phyloP scores from a whole-genome alignment of 2,888 invertebrate genomes.

The Ethmia dodecea region DNA sequence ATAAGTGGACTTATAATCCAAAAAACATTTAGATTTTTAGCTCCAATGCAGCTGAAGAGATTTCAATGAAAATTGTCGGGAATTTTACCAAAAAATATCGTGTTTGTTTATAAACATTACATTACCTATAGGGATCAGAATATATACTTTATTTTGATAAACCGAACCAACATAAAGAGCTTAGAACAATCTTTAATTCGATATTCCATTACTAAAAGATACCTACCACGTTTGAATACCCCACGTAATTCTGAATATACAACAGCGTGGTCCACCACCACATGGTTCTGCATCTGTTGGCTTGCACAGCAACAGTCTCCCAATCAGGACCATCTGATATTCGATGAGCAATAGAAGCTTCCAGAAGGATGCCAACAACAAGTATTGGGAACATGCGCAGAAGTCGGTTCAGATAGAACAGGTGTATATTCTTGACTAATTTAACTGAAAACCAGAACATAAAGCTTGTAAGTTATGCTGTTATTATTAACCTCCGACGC shows the following conservation, averaged over 20 bases:
- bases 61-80: too few relatives aligned
- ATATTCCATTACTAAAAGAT: too few relatives aligned
- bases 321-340: conserved; percentile 40
- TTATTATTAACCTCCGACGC: neutral
- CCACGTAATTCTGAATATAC: conserved; percentile 43
- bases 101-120: too few relatives aligned
- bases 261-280: conserved; percentile 57
- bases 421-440: conserved; percentile 37
- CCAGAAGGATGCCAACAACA: conserved; percentile 32
- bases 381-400: conserved; percentile 46
- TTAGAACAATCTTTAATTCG: too few relatives aligned
- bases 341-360: conserved; percentile 35
- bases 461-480: neutral
- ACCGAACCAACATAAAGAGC: too few relatives aligned
- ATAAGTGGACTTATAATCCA: too few relatives aligned
- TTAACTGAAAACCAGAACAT: conserved; percentile 18
- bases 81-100: too few relatives aligned
- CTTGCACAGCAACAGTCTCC: conserved; percentile 15
- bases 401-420: conserved; percentile 43
- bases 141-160: too few relatives aligned
- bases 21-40: too few relatives aligned
- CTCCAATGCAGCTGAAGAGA: too few relatives aligned
- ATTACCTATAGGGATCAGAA: too few relatives aligned
- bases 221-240: conserved; percentile 27
- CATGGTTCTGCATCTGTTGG: conserved; percentile 24